Evolutionary conservation across 2,113 vertebrate genomes (phyloP).

Genomic region (Platichthys flesus): DNA sequence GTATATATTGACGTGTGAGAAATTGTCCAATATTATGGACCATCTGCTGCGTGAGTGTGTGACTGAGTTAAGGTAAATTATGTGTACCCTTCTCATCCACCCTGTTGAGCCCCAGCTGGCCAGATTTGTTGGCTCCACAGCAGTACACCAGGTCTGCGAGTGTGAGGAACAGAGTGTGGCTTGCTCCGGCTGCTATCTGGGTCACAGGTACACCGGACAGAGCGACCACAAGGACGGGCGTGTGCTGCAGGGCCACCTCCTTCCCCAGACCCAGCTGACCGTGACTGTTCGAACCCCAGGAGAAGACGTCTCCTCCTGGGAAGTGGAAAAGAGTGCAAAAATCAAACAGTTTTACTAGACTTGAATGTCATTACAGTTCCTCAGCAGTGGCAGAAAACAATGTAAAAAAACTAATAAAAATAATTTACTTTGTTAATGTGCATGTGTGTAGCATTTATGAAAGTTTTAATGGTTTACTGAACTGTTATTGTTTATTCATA

Average conservation of each 20-base stretch:
- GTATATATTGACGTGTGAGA: too few species aligned
- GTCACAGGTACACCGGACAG: conserved; percentile 90
- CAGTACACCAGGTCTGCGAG: conserved; percentile 92
- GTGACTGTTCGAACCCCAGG: conserved; percentile 93
- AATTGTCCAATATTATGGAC: too few species aligned
- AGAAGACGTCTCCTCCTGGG: conserved; percentile 91
- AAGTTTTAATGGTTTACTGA: too few species aligned
- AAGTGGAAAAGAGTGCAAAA: not conserved
- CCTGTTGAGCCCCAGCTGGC: conserved; percentile 92
- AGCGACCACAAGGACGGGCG: conserved; percentile 83
- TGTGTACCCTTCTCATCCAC: conserved; percentile 89
- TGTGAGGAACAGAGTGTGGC: conserved; percentile 89
- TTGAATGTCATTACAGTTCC: too few species aligned
- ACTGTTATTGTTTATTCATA: too few species aligned
- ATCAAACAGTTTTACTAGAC: too few species aligned
- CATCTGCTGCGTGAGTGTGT: not conserved
- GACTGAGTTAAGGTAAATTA: not conserved
- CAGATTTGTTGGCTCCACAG: conserved; percentile 93
- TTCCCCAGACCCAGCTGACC: conserved; percentile 93
- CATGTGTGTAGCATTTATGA: too few species aligned
- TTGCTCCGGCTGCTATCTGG: conserved; percentile 89
- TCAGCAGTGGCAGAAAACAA: too few species aligned
- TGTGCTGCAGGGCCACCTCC: conserved; percentile 75
- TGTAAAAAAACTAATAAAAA: not conserved
- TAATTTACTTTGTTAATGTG: too few species aligned